phyloP scores from a whole-genome alignment of 2,888 invertebrate species.

The Ochropleura leucogaster region DNA sequence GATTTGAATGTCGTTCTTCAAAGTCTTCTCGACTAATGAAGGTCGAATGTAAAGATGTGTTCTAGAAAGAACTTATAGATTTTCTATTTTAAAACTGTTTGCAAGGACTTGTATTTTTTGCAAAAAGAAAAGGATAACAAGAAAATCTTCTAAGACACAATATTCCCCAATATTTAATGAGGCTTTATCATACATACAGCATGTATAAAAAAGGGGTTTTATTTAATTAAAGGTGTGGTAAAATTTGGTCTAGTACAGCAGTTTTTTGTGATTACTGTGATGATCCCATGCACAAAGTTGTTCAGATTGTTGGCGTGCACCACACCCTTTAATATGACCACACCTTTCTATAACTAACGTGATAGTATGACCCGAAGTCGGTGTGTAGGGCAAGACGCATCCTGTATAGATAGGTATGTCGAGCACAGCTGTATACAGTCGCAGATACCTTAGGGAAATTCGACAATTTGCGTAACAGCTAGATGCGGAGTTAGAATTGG shows the following conservation, averaged over 20 bases:
- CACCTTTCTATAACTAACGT: constrained; percentile 32
- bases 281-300: background rate
- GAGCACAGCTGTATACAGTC: constrained; percentile 63
- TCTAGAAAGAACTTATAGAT: background rate
- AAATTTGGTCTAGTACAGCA: background rate
- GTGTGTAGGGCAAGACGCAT: constrained; percentile 68
- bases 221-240: background rate
- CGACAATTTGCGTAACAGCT: constrained; percentile 55
- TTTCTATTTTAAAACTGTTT: constrained; percentile 16
- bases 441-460: constrained; percentile 54
- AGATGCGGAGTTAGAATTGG: constrained; percentile 16
- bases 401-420: constrained; percentile 53
- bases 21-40: constrained; percentile 12
- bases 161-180: background rate
- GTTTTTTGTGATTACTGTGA: background rate
- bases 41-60: background rate
- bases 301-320: background rate
- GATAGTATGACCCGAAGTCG: constrained; percentile 55
- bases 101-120: constrained; percentile 7
- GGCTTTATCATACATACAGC: background rate
- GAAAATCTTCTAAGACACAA: background rate
- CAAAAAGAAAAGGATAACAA: background rate
- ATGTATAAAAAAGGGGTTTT: background rate
- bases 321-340: background rate
- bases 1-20: constrained; percentile 8